Percentiles rank a stretch among this genome's conserved stretches.
These are phyloP conservation scores for Phenacoccus solenopsis DNA, from an alignment of 1,140 invertebrate genomes.

Conservation along the genomic window DNA sequence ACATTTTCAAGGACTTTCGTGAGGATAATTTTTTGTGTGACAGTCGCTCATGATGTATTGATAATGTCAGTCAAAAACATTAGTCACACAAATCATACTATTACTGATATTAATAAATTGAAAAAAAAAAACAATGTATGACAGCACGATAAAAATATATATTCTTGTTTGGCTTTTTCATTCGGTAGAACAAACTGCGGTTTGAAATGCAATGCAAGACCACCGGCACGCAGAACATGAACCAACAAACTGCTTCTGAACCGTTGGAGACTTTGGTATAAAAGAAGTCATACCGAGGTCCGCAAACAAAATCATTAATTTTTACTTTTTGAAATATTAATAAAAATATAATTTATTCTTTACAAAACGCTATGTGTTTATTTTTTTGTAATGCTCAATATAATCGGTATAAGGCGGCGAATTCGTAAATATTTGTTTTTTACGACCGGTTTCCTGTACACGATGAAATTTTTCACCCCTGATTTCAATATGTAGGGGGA, in stretches of 20 bases:
- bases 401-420: neutral
- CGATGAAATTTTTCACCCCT: too few species aligned
- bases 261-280: neutral
- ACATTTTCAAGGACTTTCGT: too few species aligned
- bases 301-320: slow-evolving; percentile 5
- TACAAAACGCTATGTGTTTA: neutral
- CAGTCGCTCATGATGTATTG: too few species aligned
- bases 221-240: neutral
- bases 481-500: too few species aligned
- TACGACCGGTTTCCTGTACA: neutral
- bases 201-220: slow-evolving; percentile 5
- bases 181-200: neutral
- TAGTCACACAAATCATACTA: too few species aligned
- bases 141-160: slow-evolving; percentile 5
- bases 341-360: slow-evolving; percentile 2
- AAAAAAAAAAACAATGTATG: slow-evolving; percentile 6
- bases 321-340: slow-evolving; percentile 7
- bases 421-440: neutral
- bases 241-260: slow-evolving; percentile 8
- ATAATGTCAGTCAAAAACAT: too few species aligned
- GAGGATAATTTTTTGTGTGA: too few species aligned
- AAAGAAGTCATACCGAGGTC: slow-evolving; percentile 6
- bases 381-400: neutral
- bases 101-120: too few species aligned
- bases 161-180: neutral